Evolutionary conservation across 1,140 invertebrate genomes (phyloP).

Genomic region (Drosophila persimilis): DNA sequence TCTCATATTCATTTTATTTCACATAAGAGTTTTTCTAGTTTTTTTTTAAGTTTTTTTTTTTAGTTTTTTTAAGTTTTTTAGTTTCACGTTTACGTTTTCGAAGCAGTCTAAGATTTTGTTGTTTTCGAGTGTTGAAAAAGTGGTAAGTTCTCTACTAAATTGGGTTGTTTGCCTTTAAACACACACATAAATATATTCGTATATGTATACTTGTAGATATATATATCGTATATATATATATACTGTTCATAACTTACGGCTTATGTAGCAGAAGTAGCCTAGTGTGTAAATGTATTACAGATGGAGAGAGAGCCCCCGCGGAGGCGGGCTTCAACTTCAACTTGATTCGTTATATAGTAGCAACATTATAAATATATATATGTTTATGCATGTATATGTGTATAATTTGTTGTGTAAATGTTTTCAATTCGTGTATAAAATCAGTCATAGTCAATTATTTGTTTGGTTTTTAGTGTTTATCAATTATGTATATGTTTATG

Average conservation of each 20-base stretch:
- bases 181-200: conserved; percentile 59
- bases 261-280: conserved; percentile 44
- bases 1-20: conserved; percentile 61
- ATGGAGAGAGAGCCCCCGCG: conserved; percentile 48
- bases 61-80: conserved; percentile 28
- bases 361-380: conserved; percentile 73
- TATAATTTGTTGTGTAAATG: conserved; percentile 72
- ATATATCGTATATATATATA: conserved; percentile 8
- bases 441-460: conserved; percentile 77
- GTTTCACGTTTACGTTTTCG: conserved; percentile 76
- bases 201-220: conserved; percentile 14
- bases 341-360: conserved; percentile 54
- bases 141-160: conserved; percentile 61
- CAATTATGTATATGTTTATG: conserved; percentile 51
- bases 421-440: conserved; percentile 72
- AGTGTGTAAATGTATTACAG: conserved; percentile 51
- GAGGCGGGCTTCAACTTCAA: conserved; percentile 44
- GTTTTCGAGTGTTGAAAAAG: conserved; percentile 71
- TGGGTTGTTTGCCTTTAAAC: conserved; percentile 31
- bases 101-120: conserved; percentile 82
- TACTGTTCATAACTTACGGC: conserved; percentile 15
- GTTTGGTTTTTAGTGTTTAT: conserved; percentile 55
- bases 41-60: conserved; percentile 27
- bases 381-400: conserved; percentile 61
- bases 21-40: conserved; percentile 42